Conservation (phyloP, 2,113 vertebrate genomes). For the Paramormyrops kingsleyae region DNA sequence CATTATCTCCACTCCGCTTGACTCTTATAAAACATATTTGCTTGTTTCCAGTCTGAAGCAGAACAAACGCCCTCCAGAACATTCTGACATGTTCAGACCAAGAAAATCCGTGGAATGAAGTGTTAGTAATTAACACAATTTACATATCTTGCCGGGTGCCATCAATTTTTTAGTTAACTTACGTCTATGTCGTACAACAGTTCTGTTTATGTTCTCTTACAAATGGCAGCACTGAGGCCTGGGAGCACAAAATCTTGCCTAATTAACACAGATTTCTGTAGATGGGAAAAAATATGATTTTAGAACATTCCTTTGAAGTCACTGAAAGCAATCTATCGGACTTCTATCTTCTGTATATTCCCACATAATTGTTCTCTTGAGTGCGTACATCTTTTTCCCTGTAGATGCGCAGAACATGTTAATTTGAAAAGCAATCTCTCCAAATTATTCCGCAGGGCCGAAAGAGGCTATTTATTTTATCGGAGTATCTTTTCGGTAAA, state of each 20-base stretch:
- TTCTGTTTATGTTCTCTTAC: not conserved
- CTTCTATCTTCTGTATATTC: not conserved
- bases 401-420: not conserved
- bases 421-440: not conserved
- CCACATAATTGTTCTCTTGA: not conserved
- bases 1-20: not conserved
- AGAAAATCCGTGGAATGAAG: not conserved
- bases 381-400: not conserved
- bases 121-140: not conserved
- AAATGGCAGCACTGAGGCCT: not conserved
- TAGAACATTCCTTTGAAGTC: not conserved
- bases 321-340: not conserved
- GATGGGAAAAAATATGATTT: not conserved
- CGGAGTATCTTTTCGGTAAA: not conserved
- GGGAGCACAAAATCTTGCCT: not conserved
- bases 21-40: not conserved
- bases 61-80: not conserved
- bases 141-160: not conserved
- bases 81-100: not conserved
- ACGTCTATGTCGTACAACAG: not conserved
- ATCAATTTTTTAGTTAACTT: not conserved
- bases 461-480: not conserved
- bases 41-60: not conserved
- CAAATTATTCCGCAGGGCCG: not conserved
- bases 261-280: not conserved